Percentiles rank a stretch among this genome's conserved stretches.
These are phyloP conservation scores for Oscheius sp. DNA, from an alignment of 1,140 invertebrate species.

Conservation along the genomic window DNA sequence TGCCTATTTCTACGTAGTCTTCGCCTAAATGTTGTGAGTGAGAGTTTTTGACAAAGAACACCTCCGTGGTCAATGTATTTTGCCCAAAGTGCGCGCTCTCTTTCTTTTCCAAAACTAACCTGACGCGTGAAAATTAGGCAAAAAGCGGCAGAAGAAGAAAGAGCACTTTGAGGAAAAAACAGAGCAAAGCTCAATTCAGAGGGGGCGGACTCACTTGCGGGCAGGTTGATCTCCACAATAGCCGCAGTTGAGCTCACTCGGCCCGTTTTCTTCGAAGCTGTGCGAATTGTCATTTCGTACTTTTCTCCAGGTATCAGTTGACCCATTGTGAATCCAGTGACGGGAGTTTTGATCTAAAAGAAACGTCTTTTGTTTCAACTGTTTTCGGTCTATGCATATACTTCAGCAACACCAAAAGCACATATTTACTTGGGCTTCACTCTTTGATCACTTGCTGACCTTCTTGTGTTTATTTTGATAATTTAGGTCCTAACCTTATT, in stretches of 20 bases:
- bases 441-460: too few species aligned
- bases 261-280: slow-evolving; percentile 41
- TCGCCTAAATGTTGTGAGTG: slow-evolving; percentile 32
- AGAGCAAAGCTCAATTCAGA: neutral
- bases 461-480: too few species aligned
- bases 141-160: neutral
- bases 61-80: too few species aligned
- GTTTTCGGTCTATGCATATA: too few species aligned
- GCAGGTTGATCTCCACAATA: slow-evolving; percentile 59
- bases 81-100: too few species aligned
- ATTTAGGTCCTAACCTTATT: too few species aligned
- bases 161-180: neutral
- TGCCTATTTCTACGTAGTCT: slow-evolving; percentile 59
- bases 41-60: too few species aligned
- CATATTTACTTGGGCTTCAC: too few species aligned
- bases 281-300: slow-evolving; percentile 59
- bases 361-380: too few species aligned
- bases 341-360: slow-evolving; percentile 50
- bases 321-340: slow-evolving; percentile 48
- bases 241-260: slow-evolving; percentile 54
- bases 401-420: too few species aligned
- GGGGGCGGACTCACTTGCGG: slow-evolving; percentile 42
- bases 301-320: slow-evolving; percentile 54
- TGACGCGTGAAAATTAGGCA: neutral
- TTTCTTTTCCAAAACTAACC: too few species aligned